Evolutionary conservation across 2,113 vertebrate genomes (phyloP), one percentile per base, ranked within the genome.

Genomic region (Platanista minor): DNA sequence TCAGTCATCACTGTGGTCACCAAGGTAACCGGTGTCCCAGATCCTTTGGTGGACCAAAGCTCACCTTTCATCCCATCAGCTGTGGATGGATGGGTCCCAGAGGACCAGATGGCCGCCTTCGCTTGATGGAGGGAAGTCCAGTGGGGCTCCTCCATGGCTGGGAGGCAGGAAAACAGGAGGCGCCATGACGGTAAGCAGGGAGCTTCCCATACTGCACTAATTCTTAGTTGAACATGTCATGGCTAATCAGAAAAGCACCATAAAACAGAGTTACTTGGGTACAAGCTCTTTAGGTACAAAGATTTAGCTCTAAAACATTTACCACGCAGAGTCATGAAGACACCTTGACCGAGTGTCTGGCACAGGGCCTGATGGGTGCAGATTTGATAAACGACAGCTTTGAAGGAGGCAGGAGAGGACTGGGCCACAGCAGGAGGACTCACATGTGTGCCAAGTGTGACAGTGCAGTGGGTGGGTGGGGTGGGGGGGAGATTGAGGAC

Each of bases 191-290:
- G 5, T 29, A 49, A n/a, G 74, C 20, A 8, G 41, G 39, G 33
- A 27, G 54, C 39, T 74, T 82, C 54, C 15, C 3, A 7, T 9
- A 6, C 2, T 2, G 33, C 71, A 20, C 54, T 23, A 15, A 18
- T 33, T 27, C 43, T 20, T 15, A 43, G 21, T 12, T 21, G 52
- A 52, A 25, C 36, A 8, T 0, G 2, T 0, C 21, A 10, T 0
- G 23, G 33, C 39, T 31, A 15, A 8, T 49, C n/a, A 36, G 78
- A 61, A 67, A 57, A 64, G 64, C 36, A 29, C 8, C 13, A 5
- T 11, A 8, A 46, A 4, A 10, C 7, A 6, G 49, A 69, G 46
- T 4, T 41, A 25, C 14, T 4, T 12, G 23, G 62, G 25, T 31
- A 25, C 29, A 39, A 8, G 46, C 46, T 62, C 54, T 29, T 62